Evolutionary conservation across 92 coral and sea anemone genomes (phyloP), one percentile per base, ranked within the genome.

Genomic region (Bergia sp.): DNA sequence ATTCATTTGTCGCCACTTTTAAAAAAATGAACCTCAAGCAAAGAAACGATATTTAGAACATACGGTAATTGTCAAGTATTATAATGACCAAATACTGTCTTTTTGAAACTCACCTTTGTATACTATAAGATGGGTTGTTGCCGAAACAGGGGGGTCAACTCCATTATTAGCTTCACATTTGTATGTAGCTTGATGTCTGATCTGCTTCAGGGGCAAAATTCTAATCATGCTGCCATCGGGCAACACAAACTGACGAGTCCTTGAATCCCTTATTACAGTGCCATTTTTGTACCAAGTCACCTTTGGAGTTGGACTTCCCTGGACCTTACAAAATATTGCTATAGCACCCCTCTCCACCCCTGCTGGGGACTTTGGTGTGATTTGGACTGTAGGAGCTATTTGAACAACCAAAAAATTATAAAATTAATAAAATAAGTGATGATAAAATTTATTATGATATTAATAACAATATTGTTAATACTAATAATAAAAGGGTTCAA

Each of bases 281-380:
- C 90, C 93, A 66, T 95, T 88, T 85, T 87, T 88, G 82, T 81
- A 90, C 95, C 98, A 94, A 21, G 94, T 92, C 57, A 97, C 88
- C 1, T 37, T 91, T 41, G 99, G 95, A 29, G 61, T 85, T 6
- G 97, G 96, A 42, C 66, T 75, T 1, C 96, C 98, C 39, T 94
- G 92, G 37, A 93, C 94, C 65, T 88, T 89, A 86, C 99, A 97
- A 42, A 92, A 49, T 81, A 97, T 91, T 69, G 92, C 91, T 5
- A 91, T 92, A 37, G 71, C 9, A 40, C 88, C 91, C 76, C 92
- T 86, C 37, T 89, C 86, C 37, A 90, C 84, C 58, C 90, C 94
- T 40, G 90, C 89, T 0, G 79, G 71, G 37, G 89, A 76, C 55
- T 92, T 91, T 79, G 95, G 96, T 16, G 92, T 86, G 15, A 95